Conservation (phyloP, 2,113 vertebrate genomes). For the Labrus mixtus region DNA sequence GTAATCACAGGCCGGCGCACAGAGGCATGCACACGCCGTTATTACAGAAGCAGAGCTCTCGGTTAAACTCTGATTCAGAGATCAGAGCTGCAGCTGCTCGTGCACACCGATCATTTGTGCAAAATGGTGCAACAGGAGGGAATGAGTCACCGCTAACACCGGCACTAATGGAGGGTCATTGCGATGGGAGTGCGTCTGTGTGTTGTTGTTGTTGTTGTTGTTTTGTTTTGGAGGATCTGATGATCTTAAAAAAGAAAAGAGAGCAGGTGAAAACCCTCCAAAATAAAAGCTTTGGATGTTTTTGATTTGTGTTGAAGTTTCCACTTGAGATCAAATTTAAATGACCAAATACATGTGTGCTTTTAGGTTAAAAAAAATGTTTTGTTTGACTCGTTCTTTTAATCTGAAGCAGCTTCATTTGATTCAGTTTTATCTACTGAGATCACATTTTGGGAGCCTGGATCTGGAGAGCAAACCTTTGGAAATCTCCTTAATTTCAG, state of each 20-base stretch:
- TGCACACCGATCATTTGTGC: not conserved
- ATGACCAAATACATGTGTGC: no score
- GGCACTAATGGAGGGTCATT: not conserved
- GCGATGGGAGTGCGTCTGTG: conserved; percentile 3
- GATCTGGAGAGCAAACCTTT: no score
- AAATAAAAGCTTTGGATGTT: not conserved
- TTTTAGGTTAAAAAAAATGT: no score
- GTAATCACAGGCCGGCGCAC: conserved; percentile 32
- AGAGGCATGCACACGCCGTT: conserved; percentile 28
- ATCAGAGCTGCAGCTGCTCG: conserved; percentile 10
- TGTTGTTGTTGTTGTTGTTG: not conserved
- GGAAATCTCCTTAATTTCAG: no score
- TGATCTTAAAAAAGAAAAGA: not conserved
- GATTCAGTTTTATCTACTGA: no score
- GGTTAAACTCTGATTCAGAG: conserved; percentile 34
- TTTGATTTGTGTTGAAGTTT: not conserved
- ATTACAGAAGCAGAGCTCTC: conserved; percentile 15
- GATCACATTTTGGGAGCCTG: no score
- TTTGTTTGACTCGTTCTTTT: no score
- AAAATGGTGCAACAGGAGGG: not conserved
- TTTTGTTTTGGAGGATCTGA: not conserved
- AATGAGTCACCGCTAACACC: conserved; percentile 24
- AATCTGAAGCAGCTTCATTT: no score
- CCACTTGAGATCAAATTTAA: not conserved
- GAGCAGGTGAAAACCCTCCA: not conserved